Conservation (phyloP, 2,888 invertebrate genomes). For the Loripinus fragilis region DNA sequence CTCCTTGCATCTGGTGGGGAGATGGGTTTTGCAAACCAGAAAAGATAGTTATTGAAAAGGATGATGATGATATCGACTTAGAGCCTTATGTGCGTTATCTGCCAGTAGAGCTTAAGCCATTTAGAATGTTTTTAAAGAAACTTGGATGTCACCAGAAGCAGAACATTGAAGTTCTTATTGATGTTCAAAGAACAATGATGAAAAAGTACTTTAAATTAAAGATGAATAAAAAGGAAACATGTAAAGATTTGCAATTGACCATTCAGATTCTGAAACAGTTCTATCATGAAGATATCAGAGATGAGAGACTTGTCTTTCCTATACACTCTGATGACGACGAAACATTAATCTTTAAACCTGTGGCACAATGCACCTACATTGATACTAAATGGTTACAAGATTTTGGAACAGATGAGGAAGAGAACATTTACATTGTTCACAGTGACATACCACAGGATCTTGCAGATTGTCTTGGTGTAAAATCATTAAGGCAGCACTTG, state of each 20-base stretch:
- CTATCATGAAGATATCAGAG: neutral
- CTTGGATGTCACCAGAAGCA: conserved; percentile 29
- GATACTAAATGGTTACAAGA: conserved; percentile 32
- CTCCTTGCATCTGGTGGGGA: conserved; percentile 17
- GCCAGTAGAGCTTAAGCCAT: conserved; percentile 24
- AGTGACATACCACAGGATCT: conserved; percentile 59
- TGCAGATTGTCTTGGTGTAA: conserved; percentile 71
- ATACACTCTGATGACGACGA: conserved; percentile 25
- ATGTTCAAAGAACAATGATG: conserved; percentile 27
- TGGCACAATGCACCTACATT: conserved; percentile 34
- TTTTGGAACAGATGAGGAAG: conserved; percentile 42
- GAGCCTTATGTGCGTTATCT: conserved; percentile 37
- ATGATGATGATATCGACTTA: conserved; percentile 27
- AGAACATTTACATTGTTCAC: conserved; percentile 68
- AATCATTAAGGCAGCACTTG: conserved; percentile 67
- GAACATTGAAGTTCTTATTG: neutral
- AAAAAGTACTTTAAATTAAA: conserved; percentile 11
- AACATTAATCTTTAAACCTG: conserved; percentile 24
- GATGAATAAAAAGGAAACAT: neutral
- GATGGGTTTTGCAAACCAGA: conserved; percentile 30
- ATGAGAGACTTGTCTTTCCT: conserved; percentile 15
- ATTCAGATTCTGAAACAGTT: neutral
- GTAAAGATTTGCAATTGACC: neutral
- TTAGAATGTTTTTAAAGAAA: conserved; percentile 23
- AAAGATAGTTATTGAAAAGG: neutral